Evolutionary conservation across 1,140 invertebrate genomes (phyloP), one percentile per base, ranked within the genome.

Genomic region (Macrotrachela quadricornifera): DNA sequence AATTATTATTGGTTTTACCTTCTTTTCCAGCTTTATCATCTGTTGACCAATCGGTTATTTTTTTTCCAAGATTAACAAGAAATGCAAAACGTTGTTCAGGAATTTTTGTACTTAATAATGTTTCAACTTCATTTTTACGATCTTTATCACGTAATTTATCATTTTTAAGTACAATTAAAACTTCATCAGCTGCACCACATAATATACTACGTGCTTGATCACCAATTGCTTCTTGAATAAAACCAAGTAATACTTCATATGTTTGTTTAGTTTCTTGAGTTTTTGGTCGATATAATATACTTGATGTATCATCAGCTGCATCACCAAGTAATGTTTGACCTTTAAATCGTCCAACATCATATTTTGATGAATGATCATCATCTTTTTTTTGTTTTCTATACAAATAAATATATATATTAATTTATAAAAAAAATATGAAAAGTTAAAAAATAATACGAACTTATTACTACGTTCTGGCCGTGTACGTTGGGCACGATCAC

Each of bases 151-250:
- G 88, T 40, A 92, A 70, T 58, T 80, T 79, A 56, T 97, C 90
- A 73, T 91, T 92, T 70, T 99, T 99, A 4, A 99, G 70, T 2
- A 90, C 84, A 3, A 82, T 75, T 12, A 99, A 69, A 30, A 99
- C 86, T 76, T 99, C 94, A 74, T 99, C 92, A 21, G 90, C 92
- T 47, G 94, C 90, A 47, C 90, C 92, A 71, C 88, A 94, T 8
- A 97, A 67, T 59, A 99, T 82, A 68, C 96, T 91, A 50, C 87
- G 72, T 0, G 91, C 88, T 73, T 95, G 87, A 74, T 96, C 91
- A 15, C 91, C 88, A 1, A 99, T 72, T n/a, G 86, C 83, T 63
- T 88, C 85, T 73, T 96, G 88, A 62, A 99, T 87, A 61, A 95
- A 91, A 63, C 83, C 87, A 3, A 99, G 73, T 38, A 99, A 71